Evolutionary conservation across 2,113 vertebrate species (phyloP), one percentile per base, ranked within the genome.

Genomic region (Cyprichromis sp.): DNA sequence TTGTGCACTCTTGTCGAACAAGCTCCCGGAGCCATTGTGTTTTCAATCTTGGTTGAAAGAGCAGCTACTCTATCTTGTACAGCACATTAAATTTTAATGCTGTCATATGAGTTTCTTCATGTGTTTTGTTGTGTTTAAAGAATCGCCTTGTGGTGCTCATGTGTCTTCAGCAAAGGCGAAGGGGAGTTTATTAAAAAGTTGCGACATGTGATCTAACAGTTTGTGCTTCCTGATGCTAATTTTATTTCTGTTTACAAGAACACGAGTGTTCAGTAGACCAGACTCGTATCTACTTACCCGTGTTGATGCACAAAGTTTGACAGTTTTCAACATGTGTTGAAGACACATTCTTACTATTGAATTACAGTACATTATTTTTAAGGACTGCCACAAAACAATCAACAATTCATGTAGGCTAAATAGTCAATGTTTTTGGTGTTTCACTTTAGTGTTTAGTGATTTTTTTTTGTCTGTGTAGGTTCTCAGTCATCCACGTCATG

Each of bases 1-100:
- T 86, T 83, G 80, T 78, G 80, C 36, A 24, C 54, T 71, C 42
- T 34, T 78, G 81, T 88, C 63, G 6, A 88, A 87, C 21, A n/a
- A 86, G 47, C 86, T 87, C 81, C 81, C 6, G 45, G 40, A 85
- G 87, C 50, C 24, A 2, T 16, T 55, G 34, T 34, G 76, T 66
- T 87, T 86, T 85, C 63, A 16, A 68, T 91, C 54, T 7, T 4
- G 36, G 42, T 54, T 80, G 52, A 29, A 59, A 45, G 53, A 83
- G 29, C 38, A 26, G 45, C 10, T 14, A 14, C 12, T 63, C 24
- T 29, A 50, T 76, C 40, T 80, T 31, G 7, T 9, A 14, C 45
- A 68, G 6, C 29, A 50, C 24, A 84, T 91, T 61, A 50, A 54
- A 31, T 26, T 86, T 86, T 87, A 21, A 87, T 3, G 12, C 61